Evolutionary conservation across 2,113 vertebrate genomes (phyloP).

Genomic region (Carassius gibelio): DNA sequence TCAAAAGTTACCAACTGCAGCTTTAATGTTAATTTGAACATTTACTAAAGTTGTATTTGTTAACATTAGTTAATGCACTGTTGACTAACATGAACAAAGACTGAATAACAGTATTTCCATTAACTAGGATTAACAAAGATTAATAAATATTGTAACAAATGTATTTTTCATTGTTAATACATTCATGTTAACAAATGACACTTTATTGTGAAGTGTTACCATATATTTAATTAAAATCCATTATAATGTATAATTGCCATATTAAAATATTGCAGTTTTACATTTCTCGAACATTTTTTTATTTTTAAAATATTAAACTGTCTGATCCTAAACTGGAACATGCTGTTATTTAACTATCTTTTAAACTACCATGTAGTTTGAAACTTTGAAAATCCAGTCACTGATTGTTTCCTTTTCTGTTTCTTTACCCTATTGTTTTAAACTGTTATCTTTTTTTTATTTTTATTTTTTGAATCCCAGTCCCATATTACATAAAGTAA

Average conservation of each 20-base stretch:
- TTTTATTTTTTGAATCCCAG: not conserved
- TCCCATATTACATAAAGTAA: not conserved
- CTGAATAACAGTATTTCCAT: too few relatives aligned
- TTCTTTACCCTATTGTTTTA: not conserved
- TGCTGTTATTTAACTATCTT: not conserved
- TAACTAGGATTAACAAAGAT: too few relatives aligned
- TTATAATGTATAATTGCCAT: not conserved
- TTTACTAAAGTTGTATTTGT: too few relatives aligned
- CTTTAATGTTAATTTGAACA: too few relatives aligned
- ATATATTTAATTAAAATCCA: not conserved
- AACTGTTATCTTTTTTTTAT: too few relatives aligned
- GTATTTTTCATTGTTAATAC: too few relatives aligned
- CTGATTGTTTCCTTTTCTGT: not conserved
- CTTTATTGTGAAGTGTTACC: too few relatives aligned
- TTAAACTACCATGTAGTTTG: not conserved
- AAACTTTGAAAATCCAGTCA: not conserved
- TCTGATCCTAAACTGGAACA: not conserved
- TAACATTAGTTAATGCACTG: too few relatives aligned
- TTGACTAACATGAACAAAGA: too few relatives aligned
- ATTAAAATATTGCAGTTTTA: not conserved
- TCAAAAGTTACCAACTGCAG: too few relatives aligned
- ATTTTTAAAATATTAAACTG: not conserved
- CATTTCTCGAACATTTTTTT: not conserved
- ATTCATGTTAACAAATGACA: too few relatives aligned
- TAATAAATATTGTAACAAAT: too few relatives aligned